phyloP scores from a whole-genome alignment of 2,888 invertebrate genomes.

The Phorcus lineatus region DNA sequence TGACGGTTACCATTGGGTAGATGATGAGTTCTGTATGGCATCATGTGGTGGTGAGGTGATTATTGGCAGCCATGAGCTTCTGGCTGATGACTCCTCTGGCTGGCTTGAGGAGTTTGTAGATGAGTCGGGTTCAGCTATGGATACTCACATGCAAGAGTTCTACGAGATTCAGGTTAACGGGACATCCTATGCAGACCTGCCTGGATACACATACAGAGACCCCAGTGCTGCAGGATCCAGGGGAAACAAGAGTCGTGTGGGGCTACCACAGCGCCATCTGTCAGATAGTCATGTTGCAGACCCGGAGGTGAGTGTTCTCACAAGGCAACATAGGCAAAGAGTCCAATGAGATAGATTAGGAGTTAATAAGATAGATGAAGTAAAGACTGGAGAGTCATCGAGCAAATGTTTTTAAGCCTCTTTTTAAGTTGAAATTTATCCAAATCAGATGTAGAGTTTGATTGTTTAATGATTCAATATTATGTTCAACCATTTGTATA shows the following conservation, averaged over 20 bases:
- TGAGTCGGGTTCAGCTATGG: constrained; percentile 22
- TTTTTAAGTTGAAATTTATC: too few relatives aligned
- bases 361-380: too few relatives aligned
- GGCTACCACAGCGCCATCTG: not conserved
- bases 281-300: constrained; percentile 22
- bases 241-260: not conserved
- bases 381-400: too few relatives aligned
- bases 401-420: too few relatives aligned
- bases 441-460: too few relatives aligned
- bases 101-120: constrained; percentile 57
- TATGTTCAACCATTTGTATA: too few relatives aligned
- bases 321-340: too few relatives aligned
- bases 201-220: not conserved
- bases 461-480: too few relatives aligned
- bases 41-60: constrained; percentile 66
- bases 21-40: constrained; percentile 67
- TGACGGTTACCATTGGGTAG: constrained; percentile 69
- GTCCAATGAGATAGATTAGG: too few relatives aligned
- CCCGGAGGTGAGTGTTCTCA: constrained; percentile 15
- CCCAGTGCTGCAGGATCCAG: not conserved
- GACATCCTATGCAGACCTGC: constrained; percentile 1
- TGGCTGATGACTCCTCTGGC: constrained; percentile 56
- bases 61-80: constrained; percentile 57
- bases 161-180: constrained; percentile 30
- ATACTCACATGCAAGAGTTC: constrained; percentile 8